Evolutionary conservation across 2,888 invertebrate species (phyloP).

Genomic region (Molanna angustata): DNA sequence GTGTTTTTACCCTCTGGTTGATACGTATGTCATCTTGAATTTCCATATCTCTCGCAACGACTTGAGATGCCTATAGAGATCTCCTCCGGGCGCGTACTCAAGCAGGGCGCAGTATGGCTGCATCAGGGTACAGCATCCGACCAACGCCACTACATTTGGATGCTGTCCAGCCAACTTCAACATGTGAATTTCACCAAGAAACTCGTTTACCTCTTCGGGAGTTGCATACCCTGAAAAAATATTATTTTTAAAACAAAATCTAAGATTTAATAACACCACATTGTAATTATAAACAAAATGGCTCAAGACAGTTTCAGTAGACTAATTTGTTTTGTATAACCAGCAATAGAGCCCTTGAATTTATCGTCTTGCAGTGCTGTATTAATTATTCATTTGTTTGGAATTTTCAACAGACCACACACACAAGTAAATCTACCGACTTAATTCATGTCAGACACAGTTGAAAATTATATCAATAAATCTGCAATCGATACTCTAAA

Average conservation of each 20-base stretch:
- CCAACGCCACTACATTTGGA: slow-evolving; percentile 68
- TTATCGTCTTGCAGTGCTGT: no score
- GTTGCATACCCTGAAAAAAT: slow-evolving; percentile 51
- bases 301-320: no score
- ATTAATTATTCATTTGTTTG: no score
- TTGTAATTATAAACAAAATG: no score
- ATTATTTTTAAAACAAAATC: background rate
- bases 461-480: no score
- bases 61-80: slow-evolving; percentile 62
- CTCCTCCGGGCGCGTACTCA: slow-evolving; percentile 77
- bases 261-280: background rate
- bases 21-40: background rate
- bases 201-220: slow-evolving; percentile 63
- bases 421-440: no score
- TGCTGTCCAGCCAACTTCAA: slow-evolving; percentile 75
- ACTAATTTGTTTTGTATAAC: no score
- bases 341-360: no score
- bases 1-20: slow-evolving; percentile 1
- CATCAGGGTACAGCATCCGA: slow-evolving; percentile 71
- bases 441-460: no score
- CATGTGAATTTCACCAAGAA: slow-evolving; percentile 73
- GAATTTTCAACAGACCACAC: no score
- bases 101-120: slow-evolving; percentile 71
- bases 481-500: no score
- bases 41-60: slow-evolving; percentile 40